Conservation (phyloP, 2,113 vertebrate genomes). For the Hassar affinis region DNA sequence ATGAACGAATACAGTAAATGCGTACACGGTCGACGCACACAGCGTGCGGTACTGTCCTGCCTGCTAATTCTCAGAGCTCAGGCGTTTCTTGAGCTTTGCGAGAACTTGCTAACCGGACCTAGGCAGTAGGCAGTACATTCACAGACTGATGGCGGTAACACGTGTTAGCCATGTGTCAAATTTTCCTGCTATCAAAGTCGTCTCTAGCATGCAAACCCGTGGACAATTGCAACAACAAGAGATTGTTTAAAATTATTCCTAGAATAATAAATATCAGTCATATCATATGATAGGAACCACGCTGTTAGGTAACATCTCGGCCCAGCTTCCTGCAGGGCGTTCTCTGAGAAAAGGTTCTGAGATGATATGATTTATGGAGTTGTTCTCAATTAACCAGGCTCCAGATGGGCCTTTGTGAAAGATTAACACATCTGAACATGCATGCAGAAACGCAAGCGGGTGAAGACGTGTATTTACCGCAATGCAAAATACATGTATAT, state of each 20-base stretch:
- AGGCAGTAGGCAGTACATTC: background rate
- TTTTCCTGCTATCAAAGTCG: background rate
- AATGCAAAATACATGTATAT: background rate
- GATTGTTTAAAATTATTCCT: background rate
- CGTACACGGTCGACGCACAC: no score
- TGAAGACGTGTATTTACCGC: background rate
- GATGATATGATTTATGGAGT: slow-evolving; percentile 28
- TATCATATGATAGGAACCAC: background rate
- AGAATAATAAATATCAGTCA: slow-evolving; percentile 25
- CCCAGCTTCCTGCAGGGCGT: slow-evolving; percentile 12
- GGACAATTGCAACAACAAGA: background rate
- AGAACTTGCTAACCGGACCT: background rate
- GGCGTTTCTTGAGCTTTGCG: background rate
- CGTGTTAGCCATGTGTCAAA: background rate
- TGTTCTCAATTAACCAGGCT: slow-evolving; percentile 29
- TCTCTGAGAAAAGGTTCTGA: slow-evolving; percentile 10
- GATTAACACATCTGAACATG: background rate
- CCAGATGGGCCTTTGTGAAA: background rate
- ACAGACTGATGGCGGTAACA: background rate
- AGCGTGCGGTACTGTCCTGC: background rate
- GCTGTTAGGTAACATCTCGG: background rate
- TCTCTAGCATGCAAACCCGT: slow-evolving; percentile 2
- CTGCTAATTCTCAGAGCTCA: background rate
- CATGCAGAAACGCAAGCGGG: background rate
- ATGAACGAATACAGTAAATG: background rate